phyloP scores from a whole-genome alignment of 2,888 invertebrate species.

The Drosophila lutescens region DNA sequence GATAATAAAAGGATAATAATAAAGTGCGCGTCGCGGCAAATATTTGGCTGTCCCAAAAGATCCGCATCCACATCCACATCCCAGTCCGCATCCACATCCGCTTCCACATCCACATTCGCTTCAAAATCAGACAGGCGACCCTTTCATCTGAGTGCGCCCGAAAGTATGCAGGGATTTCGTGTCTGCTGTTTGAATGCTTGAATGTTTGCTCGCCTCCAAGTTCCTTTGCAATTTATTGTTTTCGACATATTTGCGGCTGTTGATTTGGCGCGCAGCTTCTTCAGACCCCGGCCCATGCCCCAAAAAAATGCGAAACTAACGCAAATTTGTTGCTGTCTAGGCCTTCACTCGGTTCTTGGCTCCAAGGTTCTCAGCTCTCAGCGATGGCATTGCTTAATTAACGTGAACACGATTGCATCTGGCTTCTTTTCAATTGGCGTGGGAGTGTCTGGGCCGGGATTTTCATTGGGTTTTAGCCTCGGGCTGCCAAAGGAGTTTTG shows the following conservation, averaged over 20 bases:
- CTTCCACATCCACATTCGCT: background rate
- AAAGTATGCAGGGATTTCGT: constrained; percentile 47
- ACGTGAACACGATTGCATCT: constrained; percentile 44
- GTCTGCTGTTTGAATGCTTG: constrained; percentile 5
- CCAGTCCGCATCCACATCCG: background rate
- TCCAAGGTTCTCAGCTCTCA: background rate
- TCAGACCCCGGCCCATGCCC: background rate
- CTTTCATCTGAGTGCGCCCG: constrained; percentile 60
- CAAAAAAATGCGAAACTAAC: background rate
- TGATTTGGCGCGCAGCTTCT: constrained; percentile 55
- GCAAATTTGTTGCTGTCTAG: constrained; percentile 10
- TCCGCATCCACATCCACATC: constrained; percentile 5
- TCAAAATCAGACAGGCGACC: constrained; percentile 47
- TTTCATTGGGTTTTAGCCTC: constrained; percentile 12
- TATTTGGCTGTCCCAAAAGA: constrained; percentile 55
- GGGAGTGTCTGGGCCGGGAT: constrained; percentile 10
- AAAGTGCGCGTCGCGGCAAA: constrained; percentile 73
- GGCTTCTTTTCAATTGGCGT: constrained; percentile 16
- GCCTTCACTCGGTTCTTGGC: background rate
- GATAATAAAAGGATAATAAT: constrained; percentile 79
- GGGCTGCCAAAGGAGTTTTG: background rate
- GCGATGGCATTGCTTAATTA: constrained; percentile 40
- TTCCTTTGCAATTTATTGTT: constrained; percentile 70
- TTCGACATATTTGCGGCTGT: constrained; percentile 73
- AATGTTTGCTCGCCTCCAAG: constrained; percentile 7